These are phyloP conservation scores for Drosophila ustulata DNA, from an alignment of 2,888 invertebrate species.

Conservation along the genomic window DNA sequence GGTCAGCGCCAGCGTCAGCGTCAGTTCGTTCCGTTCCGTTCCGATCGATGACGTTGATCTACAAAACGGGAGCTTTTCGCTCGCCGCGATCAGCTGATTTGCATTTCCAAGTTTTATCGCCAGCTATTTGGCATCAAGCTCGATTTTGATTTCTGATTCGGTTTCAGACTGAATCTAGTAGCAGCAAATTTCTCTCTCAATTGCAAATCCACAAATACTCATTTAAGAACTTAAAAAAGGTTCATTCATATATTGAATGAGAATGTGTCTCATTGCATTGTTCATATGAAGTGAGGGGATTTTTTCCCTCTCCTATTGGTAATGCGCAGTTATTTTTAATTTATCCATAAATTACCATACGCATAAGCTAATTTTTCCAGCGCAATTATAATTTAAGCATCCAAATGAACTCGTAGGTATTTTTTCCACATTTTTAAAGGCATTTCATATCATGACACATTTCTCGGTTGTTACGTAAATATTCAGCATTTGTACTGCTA, in stretches of 20 bases:
- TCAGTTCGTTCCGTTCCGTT: constrained; percentile 29
- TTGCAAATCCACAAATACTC: background rate
- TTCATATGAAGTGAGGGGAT: background rate
- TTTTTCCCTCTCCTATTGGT: constrained; percentile 1
- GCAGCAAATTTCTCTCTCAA: constrained; percentile 9
- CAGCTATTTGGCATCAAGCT: background rate
- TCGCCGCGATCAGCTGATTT: constrained; percentile 55
- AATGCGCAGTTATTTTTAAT: constrained; percentile 8
- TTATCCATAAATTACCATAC: constrained; percentile 6
- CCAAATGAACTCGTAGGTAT: background rate
- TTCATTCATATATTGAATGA: background rate
- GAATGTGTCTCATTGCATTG: background rate
- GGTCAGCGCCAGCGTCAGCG: constrained; percentile 30
- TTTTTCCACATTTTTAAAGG: constrained; percentile 15
- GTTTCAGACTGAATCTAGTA: background rate
- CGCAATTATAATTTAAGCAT: constrained; percentile 6
- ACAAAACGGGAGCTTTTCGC: constrained; percentile 34
- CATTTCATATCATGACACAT: constrained; percentile 29
- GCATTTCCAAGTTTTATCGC: constrained; percentile 21
- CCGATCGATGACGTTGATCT: constrained; percentile 50
- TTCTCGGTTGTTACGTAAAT: constrained; percentile 41
- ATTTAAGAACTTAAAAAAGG: background rate
- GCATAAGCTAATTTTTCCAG: constrained; percentile 7
- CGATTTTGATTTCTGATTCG: background rate
- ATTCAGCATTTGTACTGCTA: constrained; percentile 27